Percentiles rank a stretch among this genome's conserved stretches.
phyloP scores from a whole-genome alignment of 2,113 vertebrate genomes.

The Barbus barbus region DNA sequence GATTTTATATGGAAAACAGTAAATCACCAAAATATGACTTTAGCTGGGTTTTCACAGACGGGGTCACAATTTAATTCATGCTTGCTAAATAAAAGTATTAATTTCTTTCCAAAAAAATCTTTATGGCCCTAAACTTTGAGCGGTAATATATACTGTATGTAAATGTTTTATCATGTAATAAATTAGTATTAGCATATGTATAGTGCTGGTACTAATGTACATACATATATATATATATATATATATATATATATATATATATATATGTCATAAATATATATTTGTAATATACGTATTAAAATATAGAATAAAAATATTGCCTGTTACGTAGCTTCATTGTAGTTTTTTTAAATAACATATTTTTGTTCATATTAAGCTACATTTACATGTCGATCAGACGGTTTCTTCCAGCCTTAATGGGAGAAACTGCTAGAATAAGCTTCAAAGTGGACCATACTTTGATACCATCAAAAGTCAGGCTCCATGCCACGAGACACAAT shows the following conservation, averaged over 20 bases:
- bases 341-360: not conserved
- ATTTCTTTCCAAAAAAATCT: not conserved
- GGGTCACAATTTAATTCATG: not conserved
- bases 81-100: not conserved
- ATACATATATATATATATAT: too few relatives aligned
- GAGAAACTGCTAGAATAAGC: not conserved
- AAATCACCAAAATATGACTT: too few relatives aligned
- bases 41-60: too few relatives aligned
- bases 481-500: slow-evolving; percentile 55
- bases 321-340: not conserved
- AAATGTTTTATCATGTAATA: not conserved
- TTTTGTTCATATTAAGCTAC: not conserved
- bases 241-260: too few relatives aligned
- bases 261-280: too few relatives aligned
- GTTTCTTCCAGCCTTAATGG: not conserved
- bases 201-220: too few relatives aligned
- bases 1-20: too few relatives aligned
- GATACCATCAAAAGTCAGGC: not conserved
- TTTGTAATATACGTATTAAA: too few relatives aligned
- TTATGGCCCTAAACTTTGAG: not conserved
- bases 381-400: not conserved
- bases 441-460: not conserved
- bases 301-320: not conserved
- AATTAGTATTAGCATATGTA: not conserved
- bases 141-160: too few relatives aligned